Base-by-base conservation (phyloP, 2,113 vertebrate genomes). In the Mastomys coucha region DNA sequence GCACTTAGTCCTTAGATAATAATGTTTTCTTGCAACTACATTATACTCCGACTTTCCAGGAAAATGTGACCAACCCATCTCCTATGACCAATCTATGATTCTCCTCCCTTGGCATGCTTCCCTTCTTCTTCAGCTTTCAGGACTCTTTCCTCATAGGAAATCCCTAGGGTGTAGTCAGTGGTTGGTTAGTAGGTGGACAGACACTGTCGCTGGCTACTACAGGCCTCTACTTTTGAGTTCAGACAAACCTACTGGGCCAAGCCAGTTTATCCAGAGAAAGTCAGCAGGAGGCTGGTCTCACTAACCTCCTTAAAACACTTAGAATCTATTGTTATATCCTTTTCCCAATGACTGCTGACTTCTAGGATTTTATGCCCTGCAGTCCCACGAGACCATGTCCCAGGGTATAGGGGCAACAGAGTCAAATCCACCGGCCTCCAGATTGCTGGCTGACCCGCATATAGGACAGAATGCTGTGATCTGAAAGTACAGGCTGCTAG, bases 1-100 rank as follows among this genome's bases (percentile, higher is more conserved):
- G 36, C 31, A 31, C 56, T 67, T 65, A 67, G 76, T 89, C 80
- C 67, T n/a, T 49, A 65, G 42, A 63, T 63, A 81, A 33, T n/a
- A 88, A 69, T 69, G 3, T 81, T 96, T 94, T 88, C 53, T 92
- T 69, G 56, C 42, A 87, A 39, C 75, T 53, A 78, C 2, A n/a
- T 70, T 85, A 19, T 92, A 80, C 75, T 89, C 77, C 26, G 51
- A 73, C 85, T 93, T 93, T 82, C 39, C 11, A 94, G 69, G 53
- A 91, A 93, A 91, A 81, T 94, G 89, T 42, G 60, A 60, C 33
- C 81, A 87, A 73, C 10, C 6, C 10, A 39, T 63, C 63, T 49
- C 63, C 45, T n/a, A 22, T 69, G 67, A 69, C 63, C 19, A 33
- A 69, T 69, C 84, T 13, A 1, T 5, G 42, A 20, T 69, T 69